These are phyloP conservation scores for Drosophila parabipectinata DNA, from an alignment of 1,140 invertebrate species.

Conservation along the genomic window DNA sequence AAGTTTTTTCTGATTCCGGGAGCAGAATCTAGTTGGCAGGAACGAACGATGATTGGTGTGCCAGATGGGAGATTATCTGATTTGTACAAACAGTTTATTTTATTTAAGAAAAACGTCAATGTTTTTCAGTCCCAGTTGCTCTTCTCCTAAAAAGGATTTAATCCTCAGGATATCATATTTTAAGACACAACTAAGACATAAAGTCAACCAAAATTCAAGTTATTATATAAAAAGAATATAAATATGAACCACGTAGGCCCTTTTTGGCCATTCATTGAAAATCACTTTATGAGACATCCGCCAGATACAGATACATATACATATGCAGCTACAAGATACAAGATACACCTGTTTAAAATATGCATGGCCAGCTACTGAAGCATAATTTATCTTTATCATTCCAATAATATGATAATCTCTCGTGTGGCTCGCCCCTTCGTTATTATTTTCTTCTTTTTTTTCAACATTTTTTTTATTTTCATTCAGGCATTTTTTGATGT, in stretches of 20 bases:
- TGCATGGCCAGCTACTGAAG: slow-evolving; percentile 35
- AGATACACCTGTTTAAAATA: slow-evolving; percentile 42
- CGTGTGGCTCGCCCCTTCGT: slow-evolving; percentile 20
- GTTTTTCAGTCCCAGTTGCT: background rate
- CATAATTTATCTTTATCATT: slow-evolving; percentile 52
- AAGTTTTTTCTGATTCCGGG: slow-evolving; percentile 27
- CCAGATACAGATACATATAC: background rate
- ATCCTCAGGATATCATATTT: too few relatives aligned
- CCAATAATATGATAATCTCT: slow-evolving; percentile 43
- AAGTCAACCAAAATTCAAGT: background rate
- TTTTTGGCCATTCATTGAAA: background rate
- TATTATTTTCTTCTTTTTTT: slow-evolving; percentile 5
- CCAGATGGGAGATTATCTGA: slow-evolving; percentile 40
- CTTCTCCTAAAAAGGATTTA: too few relatives aligned
- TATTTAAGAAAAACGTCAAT: background rate
- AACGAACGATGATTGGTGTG: slow-evolving; percentile 27
- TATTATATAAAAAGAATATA: background rate
- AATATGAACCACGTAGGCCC: background rate
- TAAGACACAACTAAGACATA: background rate
- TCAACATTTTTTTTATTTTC: slow-evolving; percentile 1
- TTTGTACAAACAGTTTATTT: slow-evolving; percentile 42
- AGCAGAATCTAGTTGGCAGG: slow-evolving; percentile 27
- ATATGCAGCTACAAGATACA: background rate
- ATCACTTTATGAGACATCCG: background rate
- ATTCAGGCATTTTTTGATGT: slow-evolving; percentile 43